Conservation (phyloP, 2,888 invertebrate species). For the Drosophila subquinaria region DNA sequence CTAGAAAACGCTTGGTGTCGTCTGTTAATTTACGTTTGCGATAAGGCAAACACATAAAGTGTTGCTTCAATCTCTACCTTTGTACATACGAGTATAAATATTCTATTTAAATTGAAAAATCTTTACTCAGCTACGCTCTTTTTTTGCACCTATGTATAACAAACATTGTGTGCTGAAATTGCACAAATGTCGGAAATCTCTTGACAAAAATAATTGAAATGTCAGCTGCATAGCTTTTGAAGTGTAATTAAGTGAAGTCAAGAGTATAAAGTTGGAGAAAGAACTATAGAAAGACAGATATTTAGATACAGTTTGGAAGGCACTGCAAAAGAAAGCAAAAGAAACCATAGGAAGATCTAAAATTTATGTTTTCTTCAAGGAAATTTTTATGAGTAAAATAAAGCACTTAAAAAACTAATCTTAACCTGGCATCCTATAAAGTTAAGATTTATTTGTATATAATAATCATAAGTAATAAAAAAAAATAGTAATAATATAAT, state of each 20-base stretch:
- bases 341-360: not conserved
- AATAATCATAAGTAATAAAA: not conserved
- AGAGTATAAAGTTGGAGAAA: not conserved
- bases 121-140: conserved; percentile 23
- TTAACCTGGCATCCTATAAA: not conserved
- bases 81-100: conserved; percentile 12
- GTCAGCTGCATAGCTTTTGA: conserved; percentile 53
- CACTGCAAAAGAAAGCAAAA: not conserved
- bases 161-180: conserved; percentile 36
- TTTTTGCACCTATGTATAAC: conserved; percentile 16
- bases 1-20: conserved; percentile 27
- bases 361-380: not conserved
- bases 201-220: conserved; percentile 53
- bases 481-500: too few relatives aligned
- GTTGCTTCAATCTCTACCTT: conserved; percentile 25
- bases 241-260: conserved; percentile 16
- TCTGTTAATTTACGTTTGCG: conserved; percentile 65
- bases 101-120: conserved; percentile 9
- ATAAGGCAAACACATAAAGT: conserved; percentile 54
- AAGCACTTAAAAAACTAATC: too few relatives aligned
- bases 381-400: not conserved
- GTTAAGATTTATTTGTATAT: not conserved
- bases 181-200: conserved; percentile 39
- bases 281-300: not conserved
- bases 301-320: not conserved